These are phyloP conservation scores for Nesoenas mayeri DNA, from an alignment of 2,113 vertebrate species.

Conservation along the genomic window DNA sequence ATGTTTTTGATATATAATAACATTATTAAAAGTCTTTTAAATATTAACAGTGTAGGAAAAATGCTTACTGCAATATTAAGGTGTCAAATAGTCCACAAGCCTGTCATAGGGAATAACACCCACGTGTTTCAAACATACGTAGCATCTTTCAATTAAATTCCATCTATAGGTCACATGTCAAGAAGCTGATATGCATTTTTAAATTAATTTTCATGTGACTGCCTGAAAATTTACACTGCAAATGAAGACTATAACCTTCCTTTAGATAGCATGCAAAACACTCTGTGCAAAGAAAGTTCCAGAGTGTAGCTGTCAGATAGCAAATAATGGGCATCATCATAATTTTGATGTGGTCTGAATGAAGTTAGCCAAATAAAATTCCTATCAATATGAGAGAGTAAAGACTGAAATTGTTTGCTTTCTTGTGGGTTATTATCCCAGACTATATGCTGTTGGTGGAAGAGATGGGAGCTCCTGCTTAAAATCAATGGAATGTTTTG, in stretches of 20 bases:
- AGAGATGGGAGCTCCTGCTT: conserved; percentile 95
- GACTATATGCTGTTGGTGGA: conserved; percentile 93
- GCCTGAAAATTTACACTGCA: not conserved
- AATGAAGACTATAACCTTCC: not conserved
- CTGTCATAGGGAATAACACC: not conserved
- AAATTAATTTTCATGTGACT: not conserved
- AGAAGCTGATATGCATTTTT: not conserved
- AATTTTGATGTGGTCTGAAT: not conserved
- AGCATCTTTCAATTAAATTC: not conserved
- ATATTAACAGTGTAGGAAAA: not conserved
- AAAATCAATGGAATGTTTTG: conserved; percentile 95
- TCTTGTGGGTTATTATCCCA: conserved; percentile 22
- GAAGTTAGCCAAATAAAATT: not conserved
- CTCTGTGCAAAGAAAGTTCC: not conserved
- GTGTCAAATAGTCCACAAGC: not conserved
- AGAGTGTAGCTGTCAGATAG: rapidly evolving
- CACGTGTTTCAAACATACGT: not conserved
- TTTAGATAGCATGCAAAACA: not conserved
- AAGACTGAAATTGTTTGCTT: not conserved
- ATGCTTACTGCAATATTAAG: not conserved
- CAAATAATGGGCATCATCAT: not conserved
- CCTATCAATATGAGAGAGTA: not conserved
- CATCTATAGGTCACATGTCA: not conserved
- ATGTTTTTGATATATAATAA: not conserved
- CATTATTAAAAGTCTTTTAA: not conserved